These are phyloP conservation scores for Sarcophaga caerulescens DNA, from an alignment of 2,888 invertebrate species.

Conservation along the genomic window DNA sequence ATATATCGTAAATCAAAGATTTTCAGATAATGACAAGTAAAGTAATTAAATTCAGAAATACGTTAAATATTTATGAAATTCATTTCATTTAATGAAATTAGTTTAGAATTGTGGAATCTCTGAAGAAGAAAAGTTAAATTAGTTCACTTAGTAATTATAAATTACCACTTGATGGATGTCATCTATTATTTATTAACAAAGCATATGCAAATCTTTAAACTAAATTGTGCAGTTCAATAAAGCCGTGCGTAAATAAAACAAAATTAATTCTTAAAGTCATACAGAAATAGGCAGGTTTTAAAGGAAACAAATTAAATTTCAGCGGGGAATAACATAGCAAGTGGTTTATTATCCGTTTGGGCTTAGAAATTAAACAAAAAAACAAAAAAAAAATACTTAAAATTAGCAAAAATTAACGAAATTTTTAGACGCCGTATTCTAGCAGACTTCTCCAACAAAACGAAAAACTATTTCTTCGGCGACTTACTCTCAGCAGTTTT, in stretches of 20 bases:
- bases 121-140: not conserved
- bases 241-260: not conserved
- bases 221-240: not conserved
- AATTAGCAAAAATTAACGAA: too few relatives aligned
- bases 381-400: too few relatives aligned
- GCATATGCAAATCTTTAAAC: not conserved
- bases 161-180: too few relatives aligned
- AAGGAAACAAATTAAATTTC: too few relatives aligned
- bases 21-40: slow-evolving; percentile 46
- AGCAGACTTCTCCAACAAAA: too few relatives aligned
- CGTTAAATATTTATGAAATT: slow-evolving; percentile 5
- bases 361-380: too few relatives aligned
- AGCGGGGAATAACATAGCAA: too few relatives aligned
- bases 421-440: too few relatives aligned
- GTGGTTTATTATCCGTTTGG: too few relatives aligned
- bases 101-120: slow-evolving; percentile 5
- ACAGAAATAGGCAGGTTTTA: too few relatives aligned
- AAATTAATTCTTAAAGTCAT: not conserved
- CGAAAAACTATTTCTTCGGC: too few relatives aligned
- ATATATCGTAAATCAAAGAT: slow-evolving; percentile 37
- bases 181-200: not conserved
- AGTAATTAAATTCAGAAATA: slow-evolving; percentile 34
- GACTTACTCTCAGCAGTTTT: too few relatives aligned
- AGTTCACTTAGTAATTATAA: not conserved
- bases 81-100: slow-evolving; percentile 21